A percentile compares a stretch with the other conserved stretches of the same genome.
Conservation (phyloP, 2,113 vertebrate species). For the Peromyscus californicus region DNA sequence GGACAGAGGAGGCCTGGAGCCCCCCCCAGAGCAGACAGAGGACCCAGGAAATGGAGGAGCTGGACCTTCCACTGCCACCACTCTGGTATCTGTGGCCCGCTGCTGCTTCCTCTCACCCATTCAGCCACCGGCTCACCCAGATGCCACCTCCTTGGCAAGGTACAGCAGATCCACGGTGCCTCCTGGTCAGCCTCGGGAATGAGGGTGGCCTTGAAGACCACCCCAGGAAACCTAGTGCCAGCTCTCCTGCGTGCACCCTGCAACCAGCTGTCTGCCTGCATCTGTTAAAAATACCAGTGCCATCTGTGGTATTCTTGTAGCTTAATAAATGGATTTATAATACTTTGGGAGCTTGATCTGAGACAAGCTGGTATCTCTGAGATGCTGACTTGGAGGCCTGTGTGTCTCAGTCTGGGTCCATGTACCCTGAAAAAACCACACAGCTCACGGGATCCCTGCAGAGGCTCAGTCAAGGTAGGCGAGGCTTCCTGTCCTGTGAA, state of each 20-base stretch:
- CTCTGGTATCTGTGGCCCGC: neutral
- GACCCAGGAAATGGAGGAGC: neutral
- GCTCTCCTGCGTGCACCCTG: neutral
- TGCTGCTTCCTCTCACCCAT: neutral
- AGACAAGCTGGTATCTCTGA: neutral
- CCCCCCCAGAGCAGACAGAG: rapidly evolving
- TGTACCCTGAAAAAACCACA: neutral
- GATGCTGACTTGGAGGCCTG: neutral
- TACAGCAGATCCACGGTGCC: too few species aligned
- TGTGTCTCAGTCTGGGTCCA: rapidly evolving
- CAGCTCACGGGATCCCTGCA: rapidly evolving
- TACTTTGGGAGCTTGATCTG: neutral
- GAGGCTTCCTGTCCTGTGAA: neutral
- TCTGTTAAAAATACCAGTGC: conserved; percentile 68
- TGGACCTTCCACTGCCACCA: neutral
- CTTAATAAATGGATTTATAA: conserved; percentile 59
- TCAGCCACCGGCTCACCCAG: neutral
- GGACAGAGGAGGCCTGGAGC: neutral
- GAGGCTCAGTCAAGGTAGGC: neutral
- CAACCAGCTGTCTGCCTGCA: neutral
- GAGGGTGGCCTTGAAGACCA: neutral
- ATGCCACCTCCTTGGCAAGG: neutral
- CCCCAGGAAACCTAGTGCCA: neutral
- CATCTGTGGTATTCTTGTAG: conserved; percentile 36
- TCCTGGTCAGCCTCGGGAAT: neutral